Evolutionary conservation across 2,113 vertebrate genomes (phyloP).

Genomic region (Phaethon lepturus): DNA sequence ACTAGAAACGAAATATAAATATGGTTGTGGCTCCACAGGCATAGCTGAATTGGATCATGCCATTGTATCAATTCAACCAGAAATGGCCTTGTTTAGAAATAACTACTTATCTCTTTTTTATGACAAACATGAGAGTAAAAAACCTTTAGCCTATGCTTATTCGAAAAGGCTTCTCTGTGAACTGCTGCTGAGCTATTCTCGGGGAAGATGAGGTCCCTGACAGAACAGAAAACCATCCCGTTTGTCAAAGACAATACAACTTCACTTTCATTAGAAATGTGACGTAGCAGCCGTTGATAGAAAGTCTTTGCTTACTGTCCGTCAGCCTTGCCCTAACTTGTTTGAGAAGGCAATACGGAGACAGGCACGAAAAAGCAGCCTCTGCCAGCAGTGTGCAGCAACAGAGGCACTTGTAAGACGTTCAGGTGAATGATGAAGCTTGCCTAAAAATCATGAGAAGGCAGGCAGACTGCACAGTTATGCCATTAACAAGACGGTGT

Average conservation of each 20-base stretch:
- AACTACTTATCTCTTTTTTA: background rate
- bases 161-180: background rate
- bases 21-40: background rate
- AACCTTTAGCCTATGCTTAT: background rate
- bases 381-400: fast-evolving
- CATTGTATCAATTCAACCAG: background rate
- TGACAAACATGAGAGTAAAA: background rate
- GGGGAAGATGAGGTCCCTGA: background rate
- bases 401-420: background rate
- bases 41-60: background rate
- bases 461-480: background rate
- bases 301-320: background rate
- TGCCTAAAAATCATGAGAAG: background rate
- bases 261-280: background rate
- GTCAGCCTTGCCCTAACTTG: background rate
- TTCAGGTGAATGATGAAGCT: background rate
- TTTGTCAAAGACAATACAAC: background rate
- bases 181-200: background rate
- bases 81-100: fast-evolving
- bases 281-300: fast-evolving
- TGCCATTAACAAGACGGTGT: background rate
- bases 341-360: background rate
- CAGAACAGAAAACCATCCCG: background rate
- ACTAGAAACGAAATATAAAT: background rate
- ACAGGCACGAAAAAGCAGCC: background rate